Conservation (phyloP, 2,888 invertebrate genomes). For the Carabus problematicus region DNA sequence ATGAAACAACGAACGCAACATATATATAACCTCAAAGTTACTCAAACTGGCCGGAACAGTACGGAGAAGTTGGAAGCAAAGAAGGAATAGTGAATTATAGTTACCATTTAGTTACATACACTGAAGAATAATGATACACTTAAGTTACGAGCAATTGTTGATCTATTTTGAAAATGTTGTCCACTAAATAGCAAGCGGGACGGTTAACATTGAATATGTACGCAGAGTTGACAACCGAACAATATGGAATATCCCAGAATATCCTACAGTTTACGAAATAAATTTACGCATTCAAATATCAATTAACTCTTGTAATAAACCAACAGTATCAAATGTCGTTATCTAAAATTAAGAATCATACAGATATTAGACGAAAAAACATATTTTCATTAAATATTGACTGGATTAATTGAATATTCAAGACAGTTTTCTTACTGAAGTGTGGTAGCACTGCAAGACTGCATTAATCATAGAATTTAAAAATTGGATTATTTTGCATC, state of each 20-base stretch:
- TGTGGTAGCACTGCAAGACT: neutral
- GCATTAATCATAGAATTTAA: conserved; percentile 3
- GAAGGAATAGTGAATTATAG: neutral
- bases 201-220: neutral
- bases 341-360: too few relatives aligned
- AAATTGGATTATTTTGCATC: neutral
- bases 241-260: neutral
- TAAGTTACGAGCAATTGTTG: neutral
- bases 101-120: conserved; percentile 21
- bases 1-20: conserved; percentile 1
- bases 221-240: neutral
- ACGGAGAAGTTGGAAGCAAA: neutral
- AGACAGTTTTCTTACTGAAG: too few relatives aligned
- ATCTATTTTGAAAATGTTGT: neutral
- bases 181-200: neutral
- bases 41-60: neutral
- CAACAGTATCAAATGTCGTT: too few relatives aligned
- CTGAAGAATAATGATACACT: too few relatives aligned
- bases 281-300: too few relatives aligned
- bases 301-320: too few relatives aligned
- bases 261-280: too few relatives aligned
- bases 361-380: too few relatives aligned
- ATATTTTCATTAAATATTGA: too few relatives aligned
- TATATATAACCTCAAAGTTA: conserved; percentile 21
- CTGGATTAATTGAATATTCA: too few relatives aligned